These are phyloP conservation scores for Drosophila barbarae DNA, from an alignment of 2,888 invertebrate species.

Conservation along the genomic window DNA sequence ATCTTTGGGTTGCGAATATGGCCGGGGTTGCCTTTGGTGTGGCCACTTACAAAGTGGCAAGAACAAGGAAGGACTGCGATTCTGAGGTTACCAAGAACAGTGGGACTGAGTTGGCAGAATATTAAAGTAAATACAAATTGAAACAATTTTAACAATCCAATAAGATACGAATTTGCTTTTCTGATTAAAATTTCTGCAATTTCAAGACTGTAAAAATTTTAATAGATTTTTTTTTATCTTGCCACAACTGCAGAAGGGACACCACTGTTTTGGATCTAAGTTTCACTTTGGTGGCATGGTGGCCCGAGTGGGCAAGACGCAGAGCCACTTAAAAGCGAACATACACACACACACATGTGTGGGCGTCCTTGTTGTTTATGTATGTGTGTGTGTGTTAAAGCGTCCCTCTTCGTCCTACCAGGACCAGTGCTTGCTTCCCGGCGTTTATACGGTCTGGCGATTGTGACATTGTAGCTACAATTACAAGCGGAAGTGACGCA, in stretches of 20 bases:
- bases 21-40: constrained; percentile 35
- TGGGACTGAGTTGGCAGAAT: background rate
- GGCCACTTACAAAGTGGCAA: constrained; percentile 64
- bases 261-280: constrained; percentile 48
- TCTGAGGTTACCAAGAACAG: constrained; percentile 16
- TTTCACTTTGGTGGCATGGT: constrained; percentile 66
- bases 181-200: background rate
- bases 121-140: background rate
- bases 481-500: constrained; percentile 75
- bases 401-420: constrained; percentile 6
- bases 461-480: constrained; percentile 76
- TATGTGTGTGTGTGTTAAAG: constrained; percentile 14
- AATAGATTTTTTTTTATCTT: background rate
- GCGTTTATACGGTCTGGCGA: constrained; percentile 75
- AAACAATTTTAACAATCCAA: background rate
- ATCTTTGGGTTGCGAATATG: constrained; percentile 25
- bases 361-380: constrained; percentile 22
- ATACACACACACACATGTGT: constrained; percentile 44
- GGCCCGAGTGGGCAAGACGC: constrained; percentile 58
- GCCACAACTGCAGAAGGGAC: background rate
- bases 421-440: constrained; percentile 45
- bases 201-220: background rate
- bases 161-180: fast-evolving
- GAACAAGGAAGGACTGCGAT: constrained; percentile 29
- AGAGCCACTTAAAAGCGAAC: constrained; percentile 67